Conservation (phyloP, 2,888 invertebrate species). For the Meandrusa payeni region DNA sequence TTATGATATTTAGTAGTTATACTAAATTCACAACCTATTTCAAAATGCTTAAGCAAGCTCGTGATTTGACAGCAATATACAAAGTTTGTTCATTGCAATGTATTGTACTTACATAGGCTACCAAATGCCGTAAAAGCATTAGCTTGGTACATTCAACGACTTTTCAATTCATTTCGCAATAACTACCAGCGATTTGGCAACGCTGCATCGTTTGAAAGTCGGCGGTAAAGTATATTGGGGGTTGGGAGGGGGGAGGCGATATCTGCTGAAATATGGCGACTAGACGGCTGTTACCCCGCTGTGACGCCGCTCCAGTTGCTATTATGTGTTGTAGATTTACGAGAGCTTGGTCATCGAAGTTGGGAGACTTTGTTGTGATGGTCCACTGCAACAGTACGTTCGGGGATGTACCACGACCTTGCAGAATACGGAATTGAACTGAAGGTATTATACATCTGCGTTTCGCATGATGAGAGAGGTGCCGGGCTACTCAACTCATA, state of each 20-base stretch:
- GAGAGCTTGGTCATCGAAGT: too few relatives aligned
- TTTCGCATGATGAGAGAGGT: too few relatives aligned
- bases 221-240: conserved; percentile 28
- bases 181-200: conserved; percentile 36
- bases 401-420: too few relatives aligned
- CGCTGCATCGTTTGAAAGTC: conserved; percentile 24
- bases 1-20: too few relatives aligned
- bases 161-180: conserved; percentile 44
- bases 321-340: too few relatives aligned
- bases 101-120: conserved; percentile 30
- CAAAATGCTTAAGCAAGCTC: too few relatives aligned
- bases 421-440: too few relatives aligned
- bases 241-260: conserved; percentile 36
- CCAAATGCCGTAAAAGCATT: conserved; percentile 8
- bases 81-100: neutral
- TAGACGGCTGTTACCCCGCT: conserved; percentile 48
- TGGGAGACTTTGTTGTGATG: too few relatives aligned
- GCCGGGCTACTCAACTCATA: too few relatives aligned
- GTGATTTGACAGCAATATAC: neutral
- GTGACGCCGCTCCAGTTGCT: conserved; percentile 53
- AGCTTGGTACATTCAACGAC: conserved; percentile 11
- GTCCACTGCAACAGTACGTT: too few relatives aligned
- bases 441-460: too few relatives aligned
- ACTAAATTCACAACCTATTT: too few relatives aligned
- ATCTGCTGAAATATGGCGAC: conserved; percentile 53